These are phyloP conservation scores for Pocillopora damicornis DNA, from an alignment of 64 coral and sea anemone species.

Conservation along the genomic window DNA sequence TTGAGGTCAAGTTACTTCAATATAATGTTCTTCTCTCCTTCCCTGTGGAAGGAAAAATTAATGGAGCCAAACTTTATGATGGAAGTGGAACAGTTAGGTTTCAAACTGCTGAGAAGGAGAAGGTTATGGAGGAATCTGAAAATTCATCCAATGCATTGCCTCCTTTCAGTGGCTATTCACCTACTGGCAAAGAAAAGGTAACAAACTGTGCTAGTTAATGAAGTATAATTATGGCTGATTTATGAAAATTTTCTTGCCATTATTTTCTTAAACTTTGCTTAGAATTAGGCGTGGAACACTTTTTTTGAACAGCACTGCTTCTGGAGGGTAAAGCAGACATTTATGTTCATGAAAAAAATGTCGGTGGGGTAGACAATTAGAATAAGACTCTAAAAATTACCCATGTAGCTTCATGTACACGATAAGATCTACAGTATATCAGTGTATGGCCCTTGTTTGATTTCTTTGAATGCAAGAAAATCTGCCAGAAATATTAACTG, in stretches of 20 bases:
- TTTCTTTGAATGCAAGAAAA: too few relatives aligned
- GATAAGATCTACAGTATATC: too few relatives aligned
- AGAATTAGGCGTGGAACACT: too few relatives aligned
- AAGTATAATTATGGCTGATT: neutral
- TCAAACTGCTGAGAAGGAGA: slow-evolving; percentile 49
- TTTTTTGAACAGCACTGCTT: too few relatives aligned
- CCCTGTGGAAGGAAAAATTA: slow-evolving; percentile 65
- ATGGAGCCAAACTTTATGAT: slow-evolving; percentile 60
- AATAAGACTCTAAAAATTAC: too few relatives aligned
- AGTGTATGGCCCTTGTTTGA: too few relatives aligned
- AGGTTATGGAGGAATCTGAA: slow-evolving; percentile 59
- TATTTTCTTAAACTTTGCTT: too few relatives aligned
- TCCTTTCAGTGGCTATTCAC: slow-evolving; percentile 82
- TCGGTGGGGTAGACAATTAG: too few relatives aligned
- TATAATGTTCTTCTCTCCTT: slow-evolving; percentile 91
- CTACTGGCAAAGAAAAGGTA: slow-evolving; percentile 62
- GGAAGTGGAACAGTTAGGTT: slow-evolving; percentile 49
- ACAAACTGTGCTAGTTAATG: neutral
- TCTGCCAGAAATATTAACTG: too few relatives aligned
- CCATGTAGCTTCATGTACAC: too few relatives aligned
- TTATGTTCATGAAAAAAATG: too few relatives aligned
- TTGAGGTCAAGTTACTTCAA: slow-evolving; percentile 67
- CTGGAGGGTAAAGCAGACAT: too few relatives aligned
- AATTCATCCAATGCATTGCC: slow-evolving; percentile 56
- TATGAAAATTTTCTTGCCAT: neutral